These are phyloP conservation scores for Oegoconia quadripuncta DNA, from an alignment of 2,888 invertebrate species.

Conservation along the genomic window DNA sequence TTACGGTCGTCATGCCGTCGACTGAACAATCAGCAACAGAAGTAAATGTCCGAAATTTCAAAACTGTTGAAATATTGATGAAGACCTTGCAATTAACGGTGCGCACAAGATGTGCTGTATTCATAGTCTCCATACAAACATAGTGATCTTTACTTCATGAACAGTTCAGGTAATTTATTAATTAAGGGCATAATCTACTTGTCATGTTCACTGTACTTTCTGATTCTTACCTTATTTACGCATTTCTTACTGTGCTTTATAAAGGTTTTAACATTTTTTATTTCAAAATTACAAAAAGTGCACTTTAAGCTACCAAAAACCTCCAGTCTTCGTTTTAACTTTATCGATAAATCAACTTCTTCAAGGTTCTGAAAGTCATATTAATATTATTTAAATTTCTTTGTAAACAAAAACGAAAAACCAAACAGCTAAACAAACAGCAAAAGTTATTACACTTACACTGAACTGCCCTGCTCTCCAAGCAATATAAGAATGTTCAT, in stretches of 20 bases:
- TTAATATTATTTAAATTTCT: not conserved
- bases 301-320: slow-evolving; percentile 30
- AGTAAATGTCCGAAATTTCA: no score
- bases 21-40: no score
- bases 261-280: slow-evolving; percentile 29
- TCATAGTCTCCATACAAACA: no score
- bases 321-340: slow-evolving; percentile 30
- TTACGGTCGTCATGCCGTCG: no score
- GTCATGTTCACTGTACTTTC: no score
- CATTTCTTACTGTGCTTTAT: slow-evolving; percentile 34
- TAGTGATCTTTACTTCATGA: no score
- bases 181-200: no score
- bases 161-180: no score
- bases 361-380: slow-evolving; percentile 31
- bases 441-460: slow-evolving; percentile 54
- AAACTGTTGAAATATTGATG: no score
- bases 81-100: no score
- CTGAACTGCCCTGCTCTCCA: slow-evolving; percentile 49
- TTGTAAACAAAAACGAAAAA: not conserved
- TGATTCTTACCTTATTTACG: slow-evolving; percentile 30
- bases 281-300: slow-evolving; percentile 33
- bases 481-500: slow-evolving; percentile 36
- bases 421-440: not conserved
- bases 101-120: no score
- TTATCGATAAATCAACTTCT: slow-evolving; percentile 28